Percentiles rank a stretch among this genome's conserved stretches.
These are phyloP conservation scores for Arremon aurantiirostris DNA, from an alignment of 2,797 vertebrate species.

Conservation along the genomic window DNA sequence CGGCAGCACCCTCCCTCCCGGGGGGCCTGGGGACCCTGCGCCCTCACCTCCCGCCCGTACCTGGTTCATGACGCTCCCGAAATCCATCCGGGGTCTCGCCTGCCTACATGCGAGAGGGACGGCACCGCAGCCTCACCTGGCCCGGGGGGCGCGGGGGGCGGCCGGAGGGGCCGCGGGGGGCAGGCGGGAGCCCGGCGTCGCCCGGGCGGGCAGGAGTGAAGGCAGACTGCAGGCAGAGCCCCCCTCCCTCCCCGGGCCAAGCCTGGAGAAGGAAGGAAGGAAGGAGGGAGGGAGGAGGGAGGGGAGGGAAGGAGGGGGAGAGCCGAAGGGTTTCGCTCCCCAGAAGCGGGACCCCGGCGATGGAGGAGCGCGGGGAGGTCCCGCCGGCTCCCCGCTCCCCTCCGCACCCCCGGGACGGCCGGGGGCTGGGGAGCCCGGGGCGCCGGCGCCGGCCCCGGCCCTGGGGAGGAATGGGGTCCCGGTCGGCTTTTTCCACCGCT, in stretches of 20 bases:
- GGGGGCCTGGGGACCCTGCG: neutral
- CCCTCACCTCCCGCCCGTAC: neutral
- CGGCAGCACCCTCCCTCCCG: neutral
- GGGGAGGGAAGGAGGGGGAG: neutral
- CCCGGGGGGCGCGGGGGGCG: neutral
- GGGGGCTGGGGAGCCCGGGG: neutral
- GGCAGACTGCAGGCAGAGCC: neutral
- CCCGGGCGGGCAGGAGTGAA: conserved; percentile 35
- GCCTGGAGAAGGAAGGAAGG: conserved; percentile 10
- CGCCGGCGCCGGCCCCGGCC: neutral
- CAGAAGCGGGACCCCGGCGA: conserved; percentile 10
- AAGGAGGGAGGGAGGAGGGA: conserved; percentile 1
- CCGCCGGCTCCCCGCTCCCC: conserved; percentile 3
- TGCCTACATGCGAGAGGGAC: conserved; percentile 25
- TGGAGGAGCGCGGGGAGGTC: neutral
- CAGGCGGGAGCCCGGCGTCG: conserved; percentile 20
- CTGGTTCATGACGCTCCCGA: conserved; percentile 68
- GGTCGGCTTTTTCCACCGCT: conserved; percentile 23
- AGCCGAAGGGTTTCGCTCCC: conserved; percentile 6
- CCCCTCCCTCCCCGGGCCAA: neutral
- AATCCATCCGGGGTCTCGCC: conserved; percentile 60
- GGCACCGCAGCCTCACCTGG: conserved; percentile 17
- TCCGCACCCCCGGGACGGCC: neutral
- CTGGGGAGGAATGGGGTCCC: conserved; percentile 13
- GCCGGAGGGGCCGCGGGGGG: neutral